Percentiles rank a stretch among this genome's conserved stretches.
phyloP scores from a whole-genome alignment of 2,797 vertebrate species.

The Falco novaeseelandiae region DNA sequence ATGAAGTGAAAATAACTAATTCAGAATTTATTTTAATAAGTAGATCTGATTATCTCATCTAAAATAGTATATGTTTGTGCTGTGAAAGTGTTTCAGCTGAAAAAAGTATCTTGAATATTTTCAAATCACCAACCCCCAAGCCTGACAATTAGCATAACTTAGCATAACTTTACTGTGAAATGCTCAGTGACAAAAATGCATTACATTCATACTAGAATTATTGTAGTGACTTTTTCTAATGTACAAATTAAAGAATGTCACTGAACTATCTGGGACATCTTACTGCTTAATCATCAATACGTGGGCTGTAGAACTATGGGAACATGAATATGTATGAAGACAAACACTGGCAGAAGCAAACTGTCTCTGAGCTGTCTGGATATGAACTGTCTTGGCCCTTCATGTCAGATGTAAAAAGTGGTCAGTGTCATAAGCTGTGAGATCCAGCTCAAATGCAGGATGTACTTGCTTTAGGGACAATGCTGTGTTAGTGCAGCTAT shows the following conservation, averaged over 20 bases:
- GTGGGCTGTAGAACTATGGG: neutral
- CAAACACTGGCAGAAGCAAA: neutral
- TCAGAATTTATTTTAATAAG: neutral
- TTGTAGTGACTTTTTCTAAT: neutral
- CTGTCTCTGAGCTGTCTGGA: neutral
- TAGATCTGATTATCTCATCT: neutral
- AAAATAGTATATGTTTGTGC: neutral
- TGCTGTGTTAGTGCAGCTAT: neutral
- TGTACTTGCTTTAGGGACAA: neutral
- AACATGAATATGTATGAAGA: neutral
- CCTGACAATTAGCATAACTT: slow-evolving; percentile 50
- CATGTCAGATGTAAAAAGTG: neutral
- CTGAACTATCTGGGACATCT: neutral
- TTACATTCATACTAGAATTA: neutral
- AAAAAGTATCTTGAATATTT: slow-evolving; percentile 3
- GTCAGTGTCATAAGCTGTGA: neutral
- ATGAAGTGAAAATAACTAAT: neutral
- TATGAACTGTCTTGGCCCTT: neutral
- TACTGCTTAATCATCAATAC: neutral
- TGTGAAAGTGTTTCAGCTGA: neutral
- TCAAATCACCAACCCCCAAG: neutral
- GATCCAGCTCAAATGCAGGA: neutral
- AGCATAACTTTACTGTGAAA: slow-evolving; percentile 46
- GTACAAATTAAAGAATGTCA: neutral
- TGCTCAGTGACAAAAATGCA: neutral